A percentile compares a stretch with the other conserved stretches of the same genome.
These are phyloP conservation scores for Lutjanus erythropterus DNA, from an alignment of 2,113 vertebrate genomes.

Conservation along the genomic window DNA sequence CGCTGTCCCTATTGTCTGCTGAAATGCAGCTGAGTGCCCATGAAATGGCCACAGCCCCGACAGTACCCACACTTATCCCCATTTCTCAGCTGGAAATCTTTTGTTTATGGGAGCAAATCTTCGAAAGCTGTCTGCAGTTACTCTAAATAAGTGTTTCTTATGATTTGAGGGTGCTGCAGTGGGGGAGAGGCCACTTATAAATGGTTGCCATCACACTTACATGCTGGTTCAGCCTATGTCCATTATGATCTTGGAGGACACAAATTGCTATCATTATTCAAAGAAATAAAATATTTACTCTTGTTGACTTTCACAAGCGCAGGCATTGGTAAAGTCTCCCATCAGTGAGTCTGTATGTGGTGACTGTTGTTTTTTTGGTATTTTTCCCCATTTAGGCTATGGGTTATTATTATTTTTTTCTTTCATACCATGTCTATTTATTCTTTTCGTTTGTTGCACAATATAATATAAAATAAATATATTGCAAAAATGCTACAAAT, in stretches of 20 bases:
- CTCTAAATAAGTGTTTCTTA: conserved; percentile 43
- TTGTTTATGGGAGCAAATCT: conserved; percentile 32
- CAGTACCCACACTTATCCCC: neutral
- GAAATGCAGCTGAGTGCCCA: conserved; percentile 22
- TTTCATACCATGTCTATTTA: neutral
- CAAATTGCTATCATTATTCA: conserved; percentile 48
- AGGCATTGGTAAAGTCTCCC: neutral
- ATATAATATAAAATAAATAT: too few relatives aligned
- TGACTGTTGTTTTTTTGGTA: neutral
- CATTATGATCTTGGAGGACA: conserved; percentile 44
- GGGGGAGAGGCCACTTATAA: conserved; percentile 34
- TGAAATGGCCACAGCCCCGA: conserved; percentile 49
- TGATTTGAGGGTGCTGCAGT: conserved; percentile 14
- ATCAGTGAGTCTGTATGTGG: neutral
- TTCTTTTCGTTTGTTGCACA: neutral
- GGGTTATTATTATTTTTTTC: neutral
- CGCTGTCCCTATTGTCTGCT: conserved; percentile 49
- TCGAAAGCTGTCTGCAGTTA: conserved; percentile 11
- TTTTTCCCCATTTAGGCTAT: neutral
- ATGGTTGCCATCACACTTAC: conserved; percentile 42
- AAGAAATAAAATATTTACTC: conserved; percentile 34
- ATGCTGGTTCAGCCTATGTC: conserved; percentile 8
- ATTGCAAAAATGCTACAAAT: too few relatives aligned
- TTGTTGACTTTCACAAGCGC: conserved; percentile 3
- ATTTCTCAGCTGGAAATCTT: conserved; percentile 32